Base-by-base conservation (phyloP, 2,797 vertebrate genomes). In the Lagocephalus sceleratus region DNA sequence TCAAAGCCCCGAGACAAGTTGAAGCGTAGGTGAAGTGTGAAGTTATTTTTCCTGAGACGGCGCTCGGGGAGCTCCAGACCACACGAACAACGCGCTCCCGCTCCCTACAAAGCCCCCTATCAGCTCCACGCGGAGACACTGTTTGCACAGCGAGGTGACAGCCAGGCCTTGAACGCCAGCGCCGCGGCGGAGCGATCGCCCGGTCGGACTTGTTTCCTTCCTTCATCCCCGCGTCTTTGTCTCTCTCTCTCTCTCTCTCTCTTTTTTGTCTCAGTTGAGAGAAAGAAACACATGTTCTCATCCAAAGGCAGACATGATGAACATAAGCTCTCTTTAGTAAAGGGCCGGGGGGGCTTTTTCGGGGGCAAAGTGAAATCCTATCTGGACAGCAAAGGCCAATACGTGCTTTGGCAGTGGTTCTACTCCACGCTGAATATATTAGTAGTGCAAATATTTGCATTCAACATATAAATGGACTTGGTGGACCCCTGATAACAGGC, bases 401-500 rank as follows among this genome's bases (percentile, higher is more conserved):
- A 85, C 83, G 83, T 89, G 86, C 85, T 82, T 73, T 87, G 86
- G 88, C 87, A 20, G 42, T 0, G 3, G 53, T 71, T 77, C 75
- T 83, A 75, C 73, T 68, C 79, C 71, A 66, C 75, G 38, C 78
- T 57, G 72, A 84, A 85, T 86, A 81, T 83, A 88, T 88, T 79
- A 85, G 81, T 82, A 84, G 84, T 73, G 82, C 86, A 88, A 91
- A 91, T 90, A 91, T 91, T 91, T 90, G 86, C 79, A 81, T 88
- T 87, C 45, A 49, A 82, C 70, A 40, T 88, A 88, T 88, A 90
- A 90, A 89, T 82, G 78, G 81, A 82, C 75, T 81, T 58, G 82
- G 85, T 87, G 86, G 82, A 77, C 66, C 62, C 43, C 73, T 75
- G 85, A 88, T 89, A 91, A 84, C 76, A 81, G 66, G 73, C 70